Evolutionary conservation across 2,113 vertebrate species (phyloP), one percentile per base, ranked within the genome.

Genomic region (Catagonus wagneri): DNA sequence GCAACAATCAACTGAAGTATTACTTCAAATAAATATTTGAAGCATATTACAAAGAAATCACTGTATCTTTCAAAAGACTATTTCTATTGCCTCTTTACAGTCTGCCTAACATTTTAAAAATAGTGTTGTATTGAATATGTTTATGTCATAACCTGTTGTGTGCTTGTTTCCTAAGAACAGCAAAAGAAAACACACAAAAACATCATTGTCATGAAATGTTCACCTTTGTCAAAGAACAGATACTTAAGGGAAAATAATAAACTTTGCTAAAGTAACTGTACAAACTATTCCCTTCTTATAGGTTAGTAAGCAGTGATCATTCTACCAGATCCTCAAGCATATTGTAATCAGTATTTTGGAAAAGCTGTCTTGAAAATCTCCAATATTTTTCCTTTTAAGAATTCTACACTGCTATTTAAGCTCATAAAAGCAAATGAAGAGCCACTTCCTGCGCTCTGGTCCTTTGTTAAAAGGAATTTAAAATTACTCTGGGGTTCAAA

Each of bases 11-110:
- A 83, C 3, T 54, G 22, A 78, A 61, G 22, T 63, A 66, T 66
- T 72, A 71, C 68, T 44, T 89, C 86, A 83, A 92, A 27, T 76
- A 16, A 90, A 36, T 81, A 58, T 81, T 87, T 74, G 29, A 92
- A 60, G 4, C 54, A 3, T 69, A 88, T 88, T 75, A 25, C 36
- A 83, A 83, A 75, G 10, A 88, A 87, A 74, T 56, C 39, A 58
- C 25, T 54, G 3, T 52, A 15, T 39, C 11, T 66, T 68, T 66
- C 58, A 68, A 39, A 80, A 87, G 27, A 66, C 15, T 39, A 63
- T 71, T 89, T 89, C 39, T 63, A 27, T n/a, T 54, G 16, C 9
- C 29, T 66, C 2, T 23, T 72, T 89, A 89, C 60, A 25, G 23
- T 71, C 11, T 63, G 23, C 25, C 29, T 81, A 85, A 44, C 0